A percentile compares a stretch with the other conserved stretches of the same genome.
Conservation (phyloP, 53 echinoderm and acorn worm genomes). For the Actinopyga echinites region DNA sequence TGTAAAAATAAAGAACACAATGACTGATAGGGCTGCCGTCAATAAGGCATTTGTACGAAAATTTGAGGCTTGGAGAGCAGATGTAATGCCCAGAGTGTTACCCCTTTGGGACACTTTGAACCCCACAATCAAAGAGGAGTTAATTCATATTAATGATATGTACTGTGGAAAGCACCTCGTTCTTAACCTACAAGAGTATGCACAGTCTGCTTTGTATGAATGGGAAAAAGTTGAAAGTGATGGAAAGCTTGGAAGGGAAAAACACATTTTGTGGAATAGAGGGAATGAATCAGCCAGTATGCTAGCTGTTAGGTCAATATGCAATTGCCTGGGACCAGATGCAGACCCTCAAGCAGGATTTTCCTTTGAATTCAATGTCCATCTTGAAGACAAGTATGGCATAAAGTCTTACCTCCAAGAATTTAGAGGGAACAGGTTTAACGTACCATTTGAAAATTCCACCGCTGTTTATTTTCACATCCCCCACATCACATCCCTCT, state of each 20-base stretch:
- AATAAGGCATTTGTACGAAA: slow-evolving; percentile 27
- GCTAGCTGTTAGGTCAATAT: slow-evolving; percentile 45
- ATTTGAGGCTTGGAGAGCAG: slow-evolving; percentile 10
- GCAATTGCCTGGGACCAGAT: slow-evolving; percentile 56
- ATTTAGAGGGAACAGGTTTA: slow-evolving; percentile 60
- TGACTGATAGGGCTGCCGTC: slow-evolving; percentile 28
- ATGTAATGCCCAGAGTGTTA: not conserved
- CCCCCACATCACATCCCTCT: not conserved
- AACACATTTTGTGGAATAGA: not conserved
- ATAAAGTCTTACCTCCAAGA: slow-evolving; percentile 46
- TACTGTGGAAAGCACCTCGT: slow-evolving; percentile 37
- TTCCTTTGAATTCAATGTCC: slow-evolving; percentile 58
- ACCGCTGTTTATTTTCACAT: not conserved
- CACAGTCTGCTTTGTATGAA: slow-evolving; percentile 32
- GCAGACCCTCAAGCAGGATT: slow-evolving; percentile 56
- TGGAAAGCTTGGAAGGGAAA: slow-evolving; percentile 35
- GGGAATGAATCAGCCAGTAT: slow-evolving; percentile 48
- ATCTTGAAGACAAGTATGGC: slow-evolving; percentile 38
- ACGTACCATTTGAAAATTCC: slow-evolving; percentile 56
- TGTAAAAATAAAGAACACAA: slow-evolving; percentile 12
- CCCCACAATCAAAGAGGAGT: not conserved
- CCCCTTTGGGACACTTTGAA: not conserved
- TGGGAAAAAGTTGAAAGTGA: slow-evolving; percentile 20
- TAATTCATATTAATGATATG: slow-evolving; percentile 6
- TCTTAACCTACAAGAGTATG: slow-evolving; percentile 37